Base-by-base conservation (phyloP, 2,888 invertebrate genomes). In the Arctia plantaginis region DNA sequence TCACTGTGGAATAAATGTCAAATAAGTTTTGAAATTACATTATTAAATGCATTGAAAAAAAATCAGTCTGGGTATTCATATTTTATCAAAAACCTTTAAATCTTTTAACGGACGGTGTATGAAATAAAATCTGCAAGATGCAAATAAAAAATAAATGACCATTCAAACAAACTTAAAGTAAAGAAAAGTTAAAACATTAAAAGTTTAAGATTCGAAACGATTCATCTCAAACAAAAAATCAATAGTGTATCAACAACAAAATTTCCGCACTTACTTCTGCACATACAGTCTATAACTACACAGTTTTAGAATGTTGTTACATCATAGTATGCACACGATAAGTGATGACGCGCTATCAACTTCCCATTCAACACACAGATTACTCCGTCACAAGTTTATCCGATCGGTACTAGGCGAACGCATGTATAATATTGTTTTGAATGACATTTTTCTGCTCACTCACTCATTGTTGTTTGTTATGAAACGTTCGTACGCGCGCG, bases 291-390 rank as follows among this genome's bases (percentile, higher is more conserved):
- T 27, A 47, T 62, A n/a, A 20, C 51, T 44, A 65, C 8, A 10
- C 30, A 47, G 41, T 65, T 72, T 72, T 74, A 68, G 74, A 77
- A 80, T 76, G 76, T 80, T 75, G 81, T 89, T 89, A 89, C 88
- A 86, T 90, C 89, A 89, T 77, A 73, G 68, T 69, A 70, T 80
- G 75, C 75, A 75, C 67, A 71, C 76, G 89, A 87, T 89, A 79
- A 88, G 80, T 78, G 80, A 79, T 82, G 85, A 82, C 85, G 86
- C 79, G 82, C 89, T 92, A 91, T 92, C 91, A 86, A 84, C 85
- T 86, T 86, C 90, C 88, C 90, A 88, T 88, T 87, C 85, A 86
- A 76, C 23, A 66, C 59, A 27, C 23, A 88, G 90, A 90, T 89
- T 90, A 88, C 79, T 77, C 80, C 80, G 86, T 85, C 87, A 85